A percentile compares a stretch with the other conserved stretches of the same genome.
These are phyloP conservation scores for Hormiphora californensis DNA, from an alignment of 37 sponge, comb jelly and placozoan species.

Conservation along the genomic window DNA sequence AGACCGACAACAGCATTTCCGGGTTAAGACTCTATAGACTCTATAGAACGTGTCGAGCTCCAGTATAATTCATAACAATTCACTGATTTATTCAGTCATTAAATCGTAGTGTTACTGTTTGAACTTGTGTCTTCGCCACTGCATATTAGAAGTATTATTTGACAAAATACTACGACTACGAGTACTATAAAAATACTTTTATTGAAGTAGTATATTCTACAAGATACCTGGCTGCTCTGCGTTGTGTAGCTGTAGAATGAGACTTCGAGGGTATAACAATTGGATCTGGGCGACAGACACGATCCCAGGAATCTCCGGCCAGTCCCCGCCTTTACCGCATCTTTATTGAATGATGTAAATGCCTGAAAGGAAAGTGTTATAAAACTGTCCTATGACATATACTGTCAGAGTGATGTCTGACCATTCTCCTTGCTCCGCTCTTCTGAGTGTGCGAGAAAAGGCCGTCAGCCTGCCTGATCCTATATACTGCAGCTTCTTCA, in stretches of 20 bases:
- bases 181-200: neutral
- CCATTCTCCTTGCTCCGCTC: no score
- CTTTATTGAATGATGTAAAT: constrained; percentile 84
- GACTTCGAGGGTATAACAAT: constrained; percentile 95
- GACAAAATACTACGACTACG: no score
- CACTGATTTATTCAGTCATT: no score
- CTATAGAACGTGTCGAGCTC: no score
- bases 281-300: constrained; percentile 64
- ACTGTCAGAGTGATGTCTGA: neutral
- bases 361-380: constrained; percentile 57
- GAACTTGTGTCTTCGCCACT: neutral
- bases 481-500: no score
- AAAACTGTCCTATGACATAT: neutral
- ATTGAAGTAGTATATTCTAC: neutral
- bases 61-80: no score
- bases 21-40: no score
- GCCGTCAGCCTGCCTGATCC: no score
- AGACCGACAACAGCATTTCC: no score
- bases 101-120: no score
- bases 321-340: constrained; percentile 91
- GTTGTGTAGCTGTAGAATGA: constrained; percentile 85
- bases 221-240: constrained; percentile 19
- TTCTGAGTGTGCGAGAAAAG: no score
- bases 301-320: constrained; percentile 77
- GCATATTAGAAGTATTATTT: no score